These are phyloP conservation scores for Napeogenes inachia DNA, from an alignment of 2,888 invertebrate species.

Conservation along the genomic window DNA sequence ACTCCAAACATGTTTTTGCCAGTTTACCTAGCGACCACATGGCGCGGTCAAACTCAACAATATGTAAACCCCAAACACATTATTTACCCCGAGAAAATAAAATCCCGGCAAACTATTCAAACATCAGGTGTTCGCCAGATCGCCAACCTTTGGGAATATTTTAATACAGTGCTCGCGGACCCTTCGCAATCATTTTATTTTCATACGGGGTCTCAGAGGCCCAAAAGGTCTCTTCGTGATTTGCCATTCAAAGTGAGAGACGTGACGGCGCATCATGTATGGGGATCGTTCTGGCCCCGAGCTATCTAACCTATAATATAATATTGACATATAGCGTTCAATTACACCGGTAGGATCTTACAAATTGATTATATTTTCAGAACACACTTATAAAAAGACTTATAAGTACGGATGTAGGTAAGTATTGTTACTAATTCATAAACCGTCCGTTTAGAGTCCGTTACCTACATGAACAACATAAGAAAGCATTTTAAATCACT, in stretches of 20 bases:
- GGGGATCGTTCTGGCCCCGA: slow-evolving; percentile 30
- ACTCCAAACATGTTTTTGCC: background rate
- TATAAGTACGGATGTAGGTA: background rate
- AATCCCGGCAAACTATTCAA: slow-evolving; percentile 54
- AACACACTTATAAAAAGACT: slow-evolving; percentile 7
- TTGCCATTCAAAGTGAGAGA: slow-evolving; percentile 66
- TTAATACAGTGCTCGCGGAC: slow-evolving; percentile 64
- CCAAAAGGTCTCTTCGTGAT: slow-evolving; percentile 71
- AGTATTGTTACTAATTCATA: background rate
- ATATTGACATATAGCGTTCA: slow-evolving; percentile 62
- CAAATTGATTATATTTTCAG: slow-evolving; percentile 30
- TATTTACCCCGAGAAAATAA: slow-evolving; percentile 46
- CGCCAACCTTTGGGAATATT: slow-evolving; percentile 65
- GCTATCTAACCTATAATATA: slow-evolving; percentile 56
- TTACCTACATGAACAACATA: no score
- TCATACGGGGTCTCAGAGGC: slow-evolving; percentile 68
- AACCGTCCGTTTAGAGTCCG: no score
- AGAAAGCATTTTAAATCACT: no score
- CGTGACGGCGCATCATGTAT: slow-evolving; percentile 39
- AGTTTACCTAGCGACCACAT: slow-evolving; percentile 11
- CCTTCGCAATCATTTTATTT: slow-evolving; percentile 75
- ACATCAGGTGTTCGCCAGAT: slow-evolving; percentile 63
- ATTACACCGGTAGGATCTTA: slow-evolving; percentile 52
- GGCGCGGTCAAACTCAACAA: slow-evolving; percentile 2
- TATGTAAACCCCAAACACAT: slow-evolving; percentile 1